Evolutionary conservation across 1,140 invertebrate species (phyloP).

Genomic region (Drosophila triauraria): DNA sequence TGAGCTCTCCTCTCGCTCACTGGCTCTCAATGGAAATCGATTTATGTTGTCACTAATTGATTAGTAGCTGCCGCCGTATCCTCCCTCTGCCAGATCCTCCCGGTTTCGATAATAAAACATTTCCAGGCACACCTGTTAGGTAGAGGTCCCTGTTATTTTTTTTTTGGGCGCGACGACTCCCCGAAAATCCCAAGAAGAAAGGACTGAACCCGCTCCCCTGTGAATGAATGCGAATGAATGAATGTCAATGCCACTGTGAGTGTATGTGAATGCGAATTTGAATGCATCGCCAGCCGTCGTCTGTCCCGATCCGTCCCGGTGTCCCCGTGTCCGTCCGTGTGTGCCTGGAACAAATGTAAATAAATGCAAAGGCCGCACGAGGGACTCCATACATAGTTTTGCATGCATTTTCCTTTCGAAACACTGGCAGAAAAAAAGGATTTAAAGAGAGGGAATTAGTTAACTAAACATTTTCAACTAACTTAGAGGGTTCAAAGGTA

Average conservation of each 20-base stretch:
- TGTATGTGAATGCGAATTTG: conserved; percentile 41
- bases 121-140: conserved; percentile 71
- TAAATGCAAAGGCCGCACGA: conserved; percentile 64
- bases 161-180: conserved; percentile 9
- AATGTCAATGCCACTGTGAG: conserved; percentile 48
- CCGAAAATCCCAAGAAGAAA: conserved; percentile 36
- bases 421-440: conserved; percentile 2
- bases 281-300: conserved; percentile 38
- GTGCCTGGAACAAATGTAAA: conserved; percentile 65
- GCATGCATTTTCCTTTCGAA: conserved; percentile 62
- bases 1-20: background rate
- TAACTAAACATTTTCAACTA: too few species aligned
- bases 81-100: background rate
- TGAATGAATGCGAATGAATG: conserved; percentile 25
- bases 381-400: conserved; percentile 64
- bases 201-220: conserved; percentile 44
- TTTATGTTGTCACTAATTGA: conserved; percentile 56
- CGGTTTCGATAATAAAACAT: conserved; percentile 47
- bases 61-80: conserved; percentile 29
- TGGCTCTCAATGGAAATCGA: conserved; percentile 31
- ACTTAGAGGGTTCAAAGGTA: background rate
- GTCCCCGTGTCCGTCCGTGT: conserved; percentile 12
- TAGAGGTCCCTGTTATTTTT: conserved; percentile 4
- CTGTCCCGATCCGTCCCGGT: conserved; percentile 2
- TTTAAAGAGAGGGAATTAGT: too few species aligned